Conservation (phyloP, 2,888 invertebrate species). For the Anthophora plumipes region DNA sequence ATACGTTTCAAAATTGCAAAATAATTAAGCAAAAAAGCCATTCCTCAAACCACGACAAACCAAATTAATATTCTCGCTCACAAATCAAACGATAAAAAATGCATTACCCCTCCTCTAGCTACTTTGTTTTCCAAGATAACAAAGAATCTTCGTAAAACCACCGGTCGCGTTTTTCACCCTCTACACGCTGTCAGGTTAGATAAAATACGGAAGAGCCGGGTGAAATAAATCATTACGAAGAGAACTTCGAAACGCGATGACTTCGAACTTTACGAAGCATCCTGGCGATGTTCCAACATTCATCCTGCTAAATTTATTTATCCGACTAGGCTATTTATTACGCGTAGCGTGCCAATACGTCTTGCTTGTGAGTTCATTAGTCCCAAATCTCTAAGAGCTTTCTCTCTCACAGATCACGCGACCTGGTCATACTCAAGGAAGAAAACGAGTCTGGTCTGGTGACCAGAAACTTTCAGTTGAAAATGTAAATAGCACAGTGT, state of each 20-base stretch:
- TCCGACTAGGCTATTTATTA: conserved; percentile 21
- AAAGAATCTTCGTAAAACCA: background rate
- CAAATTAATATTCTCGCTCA: background rate
- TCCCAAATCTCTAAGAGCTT: background rate
- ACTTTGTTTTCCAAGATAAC: background rate
- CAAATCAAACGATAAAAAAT: background rate
- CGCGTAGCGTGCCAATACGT: background rate
- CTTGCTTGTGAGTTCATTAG: conserved; percentile 2
- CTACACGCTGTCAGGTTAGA: conserved; percentile 5
- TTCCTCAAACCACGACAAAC: no score
- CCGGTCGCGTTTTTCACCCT: no score
- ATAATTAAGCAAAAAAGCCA: background rate
- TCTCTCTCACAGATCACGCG: background rate
- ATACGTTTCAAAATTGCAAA: background rate
- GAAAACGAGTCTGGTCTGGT: background rate
- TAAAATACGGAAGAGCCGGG: background rate
- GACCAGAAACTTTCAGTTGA: conserved; percentile 19
- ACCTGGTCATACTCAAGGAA: background rate
- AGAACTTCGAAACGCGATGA: conserved; percentile 1
- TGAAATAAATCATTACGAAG: conserved; percentile 23
- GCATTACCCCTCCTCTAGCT: background rate
- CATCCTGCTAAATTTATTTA: conserved; percentile 24
- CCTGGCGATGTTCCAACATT: conserved; percentile 32
- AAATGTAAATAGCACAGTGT: conserved; percentile 36
- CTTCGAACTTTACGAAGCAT: conserved; percentile 29